Percentiles rank a stretch among this genome's conserved stretches.
Conservation (phyloP, 2,888 invertebrate genomes). For the Tridacna gigas region DNA sequence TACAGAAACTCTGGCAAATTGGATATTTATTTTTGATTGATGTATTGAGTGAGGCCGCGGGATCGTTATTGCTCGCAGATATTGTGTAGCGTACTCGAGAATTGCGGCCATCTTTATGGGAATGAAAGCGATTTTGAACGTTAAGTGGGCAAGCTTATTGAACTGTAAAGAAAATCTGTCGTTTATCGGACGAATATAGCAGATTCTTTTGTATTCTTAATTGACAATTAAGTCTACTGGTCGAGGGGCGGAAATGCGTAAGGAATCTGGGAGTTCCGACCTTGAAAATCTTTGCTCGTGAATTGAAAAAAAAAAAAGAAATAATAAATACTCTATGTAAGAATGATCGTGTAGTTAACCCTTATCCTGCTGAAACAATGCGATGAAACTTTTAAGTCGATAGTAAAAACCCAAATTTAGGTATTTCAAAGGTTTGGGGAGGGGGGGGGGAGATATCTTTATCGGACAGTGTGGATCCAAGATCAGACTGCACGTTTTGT, state of each 20-base stretch:
- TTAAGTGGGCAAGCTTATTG: slow-evolving; percentile 40
- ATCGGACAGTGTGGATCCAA: too few species aligned
- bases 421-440: too few species aligned
- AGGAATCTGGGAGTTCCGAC: background rate
- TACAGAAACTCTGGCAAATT: slow-evolving; percentile 67
- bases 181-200: slow-evolving; percentile 33
- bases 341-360: too few species aligned
- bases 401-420: too few species aligned
- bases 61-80: slow-evolving; percentile 45
- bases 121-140: slow-evolving; percentile 38
- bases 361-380: too few species aligned
- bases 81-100: slow-evolving; percentile 40
- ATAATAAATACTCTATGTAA: too few species aligned
- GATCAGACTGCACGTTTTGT: too few species aligned
- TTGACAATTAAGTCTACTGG: slow-evolving; percentile 31
- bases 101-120: slow-evolving; percentile 47
- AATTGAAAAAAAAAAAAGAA: too few species aligned
- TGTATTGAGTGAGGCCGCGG: slow-evolving; percentile 38
- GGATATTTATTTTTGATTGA: slow-evolving; percentile 68
- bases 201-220: slow-evolving; percentile 40
- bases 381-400: too few species aligned
- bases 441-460: too few species aligned
- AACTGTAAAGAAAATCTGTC: slow-evolving; percentile 45
- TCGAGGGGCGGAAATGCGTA: slow-evolving; percentile 15
- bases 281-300: background rate